Conservation (phyloP, 2,888 invertebrate genomes). For the Lissocephala sabroskyi region DNA sequence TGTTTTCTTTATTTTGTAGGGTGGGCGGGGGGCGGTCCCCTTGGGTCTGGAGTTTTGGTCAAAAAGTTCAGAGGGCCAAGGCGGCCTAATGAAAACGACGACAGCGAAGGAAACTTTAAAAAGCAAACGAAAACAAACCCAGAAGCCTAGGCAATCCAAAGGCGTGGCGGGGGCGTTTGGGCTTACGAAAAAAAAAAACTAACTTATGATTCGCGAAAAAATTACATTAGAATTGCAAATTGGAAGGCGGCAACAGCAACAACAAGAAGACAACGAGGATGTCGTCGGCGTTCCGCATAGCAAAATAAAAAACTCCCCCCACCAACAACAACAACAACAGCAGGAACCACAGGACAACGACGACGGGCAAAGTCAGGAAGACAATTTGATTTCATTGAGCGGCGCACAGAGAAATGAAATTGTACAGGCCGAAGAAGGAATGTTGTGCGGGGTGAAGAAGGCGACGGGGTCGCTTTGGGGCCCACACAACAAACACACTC, state of each 20-base stretch:
- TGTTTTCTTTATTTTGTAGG: too few relatives aligned
- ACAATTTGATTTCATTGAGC: constrained; percentile 8
- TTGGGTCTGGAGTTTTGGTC: not conserved
- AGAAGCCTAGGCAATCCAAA: not conserved
- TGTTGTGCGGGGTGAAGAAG: too few relatives aligned
- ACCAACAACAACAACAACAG: constrained; percentile 27
- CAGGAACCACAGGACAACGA: too few relatives aligned
- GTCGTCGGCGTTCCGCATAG: constrained; percentile 38
- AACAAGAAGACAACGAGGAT: not conserved
- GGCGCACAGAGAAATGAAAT: not conserved
- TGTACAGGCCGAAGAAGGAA: not conserved
- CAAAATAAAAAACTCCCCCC: constrained; percentile 59
- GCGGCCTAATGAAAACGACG: not conserved
- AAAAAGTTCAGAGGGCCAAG: not conserved
- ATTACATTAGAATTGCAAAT: constrained; percentile 70
- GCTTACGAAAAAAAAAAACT: constrained; percentile 28
- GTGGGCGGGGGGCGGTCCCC: too few relatives aligned
- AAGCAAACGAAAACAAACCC: constrained; percentile 3
- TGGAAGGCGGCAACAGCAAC: constrained; percentile 27
- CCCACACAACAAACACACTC: constrained; percentile 41
- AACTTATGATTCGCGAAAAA: constrained; percentile 67
- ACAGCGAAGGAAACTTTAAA: constrained; percentile 1
- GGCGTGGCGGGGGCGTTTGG: not conserved
- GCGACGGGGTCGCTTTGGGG: too few relatives aligned
- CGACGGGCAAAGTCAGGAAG: too few relatives aligned